phyloP scores from a whole-genome alignment of 2,888 invertebrate species.

The Drosophila tripunctata region DNA sequence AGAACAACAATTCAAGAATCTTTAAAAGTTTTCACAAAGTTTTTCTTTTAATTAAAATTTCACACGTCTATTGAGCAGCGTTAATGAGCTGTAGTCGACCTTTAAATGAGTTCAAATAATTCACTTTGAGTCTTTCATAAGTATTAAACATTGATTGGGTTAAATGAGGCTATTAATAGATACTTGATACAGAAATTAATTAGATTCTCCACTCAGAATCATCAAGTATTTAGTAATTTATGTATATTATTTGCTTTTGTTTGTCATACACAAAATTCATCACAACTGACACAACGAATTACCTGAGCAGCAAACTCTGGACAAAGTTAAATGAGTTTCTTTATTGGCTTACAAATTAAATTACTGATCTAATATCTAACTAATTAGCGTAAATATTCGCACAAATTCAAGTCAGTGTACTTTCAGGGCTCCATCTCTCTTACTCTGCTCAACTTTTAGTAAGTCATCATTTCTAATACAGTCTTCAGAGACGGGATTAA shows the following conservation, averaged over 20 bases:
- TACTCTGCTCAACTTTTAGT: background rate
- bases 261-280: constrained; percentile 2
- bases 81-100: constrained; percentile 11
- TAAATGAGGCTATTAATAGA: constrained; percentile 30
- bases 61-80: constrained; percentile 16
- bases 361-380: constrained; percentile 57
- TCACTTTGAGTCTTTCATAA: constrained; percentile 22
- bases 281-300: constrained; percentile 22
- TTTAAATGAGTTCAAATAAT: constrained; percentile 12
- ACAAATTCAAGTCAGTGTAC: background rate
- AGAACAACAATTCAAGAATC: constrained; percentile 3
- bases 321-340: constrained; percentile 57
- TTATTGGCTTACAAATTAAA: constrained; percentile 39
- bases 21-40: constrained; percentile 22
- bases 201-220: background rate
- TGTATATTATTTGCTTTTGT: constrained; percentile 6
- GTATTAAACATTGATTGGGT: constrained; percentile 16
- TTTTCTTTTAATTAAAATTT: constrained; percentile 28
- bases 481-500: background rate
- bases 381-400: constrained; percentile 48
- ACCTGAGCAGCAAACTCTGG: background rate
- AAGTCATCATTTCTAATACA: background rate
- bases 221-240: background rate
- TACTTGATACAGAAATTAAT: constrained; percentile 16
- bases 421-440: too few relatives aligned